phyloP scores from a whole-genome alignment of 2,797 vertebrate species.

The Liparis tanakae region DNA sequence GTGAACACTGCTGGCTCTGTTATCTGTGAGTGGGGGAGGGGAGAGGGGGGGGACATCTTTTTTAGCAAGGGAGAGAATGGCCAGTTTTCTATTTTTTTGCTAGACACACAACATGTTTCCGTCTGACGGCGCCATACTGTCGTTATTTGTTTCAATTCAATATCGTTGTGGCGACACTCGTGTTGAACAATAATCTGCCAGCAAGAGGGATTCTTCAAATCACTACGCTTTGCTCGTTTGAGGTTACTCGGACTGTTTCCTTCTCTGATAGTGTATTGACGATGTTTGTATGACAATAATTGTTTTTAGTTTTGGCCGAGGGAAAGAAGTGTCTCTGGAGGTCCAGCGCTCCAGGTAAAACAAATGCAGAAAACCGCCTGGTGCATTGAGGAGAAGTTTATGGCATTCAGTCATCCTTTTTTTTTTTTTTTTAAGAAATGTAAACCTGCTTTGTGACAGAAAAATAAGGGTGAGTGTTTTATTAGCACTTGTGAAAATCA shows the following conservation, averaged over 20 bases:
- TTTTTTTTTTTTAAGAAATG: conserved; percentile 31
- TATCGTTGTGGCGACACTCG: conserved; percentile 24
- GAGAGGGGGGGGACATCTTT: neutral
- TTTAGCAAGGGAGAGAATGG: conserved; percentile 43
- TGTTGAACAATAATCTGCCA: conserved; percentile 36
- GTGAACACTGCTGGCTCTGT: conserved; percentile 49
- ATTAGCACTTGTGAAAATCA: conserved; percentile 44
- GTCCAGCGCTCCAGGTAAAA: conserved; percentile 4
- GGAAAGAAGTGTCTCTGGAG: conserved; percentile 4
- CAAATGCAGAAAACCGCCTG: conserved; percentile 4
- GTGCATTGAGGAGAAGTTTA: conserved; percentile 20
- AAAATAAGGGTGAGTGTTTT: conserved; percentile 38
- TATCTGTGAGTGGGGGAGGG: conserved; percentile 35
- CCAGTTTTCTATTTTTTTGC: conserved; percentile 23
- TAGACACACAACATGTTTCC: conserved; percentile 6
- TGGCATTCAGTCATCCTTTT: conserved; percentile 20
- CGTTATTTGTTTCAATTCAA: conserved; percentile 28
- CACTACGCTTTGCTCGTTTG: conserved; percentile 38
- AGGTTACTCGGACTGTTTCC: conserved; percentile 30
- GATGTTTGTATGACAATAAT: conserved; percentile 15
- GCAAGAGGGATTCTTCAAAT: conserved; percentile 41
- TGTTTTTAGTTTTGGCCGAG: conserved; percentile 27
- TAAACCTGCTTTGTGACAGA: conserved; percentile 36
- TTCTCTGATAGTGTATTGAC: conserved; percentile 27
- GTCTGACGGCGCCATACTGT: conserved; percentile 20